Conservation (phyloP, 2,113 vertebrate species). For the Solea solea region DNA sequence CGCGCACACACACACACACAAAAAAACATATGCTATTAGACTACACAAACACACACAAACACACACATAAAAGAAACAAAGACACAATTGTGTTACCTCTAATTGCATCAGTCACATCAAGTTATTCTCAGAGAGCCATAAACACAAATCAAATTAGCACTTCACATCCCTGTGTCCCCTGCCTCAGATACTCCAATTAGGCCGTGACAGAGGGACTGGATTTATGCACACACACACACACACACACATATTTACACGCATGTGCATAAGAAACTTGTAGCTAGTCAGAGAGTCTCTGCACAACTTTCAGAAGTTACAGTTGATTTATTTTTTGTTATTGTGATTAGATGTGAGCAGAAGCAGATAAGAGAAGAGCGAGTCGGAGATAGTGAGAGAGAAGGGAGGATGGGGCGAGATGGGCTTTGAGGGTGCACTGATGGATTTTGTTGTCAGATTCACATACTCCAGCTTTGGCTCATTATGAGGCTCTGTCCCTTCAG, state of each 20-base stretch:
- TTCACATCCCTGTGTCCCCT: conserved; percentile 59
- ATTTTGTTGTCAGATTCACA: conserved; percentile 64
- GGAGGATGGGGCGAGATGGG: conserved; percentile 38
- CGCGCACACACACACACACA: background rate
- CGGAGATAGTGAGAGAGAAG: conserved; percentile 35
- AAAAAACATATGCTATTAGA: conserved; percentile 10
- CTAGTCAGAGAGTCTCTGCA: conserved; percentile 38
- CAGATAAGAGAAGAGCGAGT: conserved; percentile 54
- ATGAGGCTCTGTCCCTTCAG: conserved; percentile 57
- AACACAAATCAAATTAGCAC: conserved; percentile 75
- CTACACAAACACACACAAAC: conserved; percentile 7
- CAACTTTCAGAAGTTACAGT: conserved; percentile 56
- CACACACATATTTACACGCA: conserved; percentile 25
- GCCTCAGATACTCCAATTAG: conserved; percentile 70
- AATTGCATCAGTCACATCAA: conserved; percentile 76
- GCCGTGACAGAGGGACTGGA: conserved; percentile 44
- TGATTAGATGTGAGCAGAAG: conserved; percentile 51
- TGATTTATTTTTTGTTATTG: conserved; percentile 38
- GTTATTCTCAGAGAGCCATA: conserved; percentile 58
- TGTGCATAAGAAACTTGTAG: background rate
- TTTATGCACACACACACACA: conserved; percentile 38
- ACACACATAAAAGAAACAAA: conserved; percentile 26
- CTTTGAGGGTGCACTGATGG: conserved; percentile 59
- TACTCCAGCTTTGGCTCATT: conserved; percentile 66
- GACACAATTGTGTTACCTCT: conserved; percentile 62